Evolutionary conservation across 30 jellyfish, hydroid and myxozoan species (phyloP), one percentile per base, ranked within the genome.

Genomic region (Aurelia coerulea): DNA sequence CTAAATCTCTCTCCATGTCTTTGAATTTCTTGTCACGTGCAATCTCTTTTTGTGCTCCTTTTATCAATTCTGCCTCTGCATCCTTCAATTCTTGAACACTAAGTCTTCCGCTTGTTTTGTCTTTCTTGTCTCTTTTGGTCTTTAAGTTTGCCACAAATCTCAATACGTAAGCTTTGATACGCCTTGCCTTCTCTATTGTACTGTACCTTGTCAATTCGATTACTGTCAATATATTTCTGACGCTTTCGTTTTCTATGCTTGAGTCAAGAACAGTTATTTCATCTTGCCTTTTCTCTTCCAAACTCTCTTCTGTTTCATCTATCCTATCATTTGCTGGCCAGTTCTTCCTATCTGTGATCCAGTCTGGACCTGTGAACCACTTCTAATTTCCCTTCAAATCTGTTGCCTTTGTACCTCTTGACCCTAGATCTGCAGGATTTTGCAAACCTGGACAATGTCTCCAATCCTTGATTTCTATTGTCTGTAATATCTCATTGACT

Each of bases 381-480:
- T 0, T 8, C 7, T 72, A 31, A 46, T 31, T 72, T 7, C n/a
- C 65, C 14, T 72, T 72, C 15, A 72, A 10, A 15, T 72, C 82
- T 33, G 65, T 41, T 15, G 82, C 68, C 39, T 42, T 72, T 13
- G 15, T 32, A 0, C 82, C 82, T 72, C 82, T 72, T 6, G 65
- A 32, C 7, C 82, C 89, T 7, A 79, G 10, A 46, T 79, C 89
- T 15, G 67, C 83, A n/a, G 80, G 65, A 15, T 79, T 79, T 6
- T 33, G 42, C 19, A 5, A 10, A 15, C 89, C 83, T 29, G 79
- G 87, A 58, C 87, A 76, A 9, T 76, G 87, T 10, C 42, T 32
- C 81, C 87, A 76, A 11, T 52, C 79, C 5, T 13, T 31, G 14
- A 37, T 76, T 5, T 56, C 56, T 29, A 82, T 37, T 15, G 2